phyloP scores from a whole-genome alignment of 2,797 vertebrate genomes.

The Notoglanidium macrostoma region DNA sequence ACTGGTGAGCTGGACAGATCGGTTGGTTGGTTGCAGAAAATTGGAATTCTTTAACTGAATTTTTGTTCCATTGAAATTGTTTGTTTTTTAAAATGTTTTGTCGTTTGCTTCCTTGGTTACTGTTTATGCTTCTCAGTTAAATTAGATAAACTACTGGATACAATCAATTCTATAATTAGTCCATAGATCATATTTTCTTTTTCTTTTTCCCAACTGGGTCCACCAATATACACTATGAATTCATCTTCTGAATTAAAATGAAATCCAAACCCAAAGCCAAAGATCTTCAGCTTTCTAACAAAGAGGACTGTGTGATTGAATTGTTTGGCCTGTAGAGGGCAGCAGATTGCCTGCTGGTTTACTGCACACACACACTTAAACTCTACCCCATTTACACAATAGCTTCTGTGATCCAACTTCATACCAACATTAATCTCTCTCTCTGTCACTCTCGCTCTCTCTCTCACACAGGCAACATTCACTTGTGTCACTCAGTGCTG shows the following conservation, averaged over 20 bases:
- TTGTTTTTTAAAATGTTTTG: neutral
- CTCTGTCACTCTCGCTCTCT: neutral
- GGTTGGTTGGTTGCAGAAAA: neutral
- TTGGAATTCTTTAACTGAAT: neutral
- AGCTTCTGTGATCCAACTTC: neutral
- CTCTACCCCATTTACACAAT: neutral
- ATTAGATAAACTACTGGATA: neutral
- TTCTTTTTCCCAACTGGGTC: neutral
- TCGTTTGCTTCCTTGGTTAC: neutral
- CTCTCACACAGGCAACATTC: neutral
- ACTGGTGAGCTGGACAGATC: neutral
- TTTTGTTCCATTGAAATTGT: neutral
- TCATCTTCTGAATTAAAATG: neutral
- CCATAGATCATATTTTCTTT: neutral
- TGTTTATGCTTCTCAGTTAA: neutral
- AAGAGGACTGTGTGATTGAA: neutral
- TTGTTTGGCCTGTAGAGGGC: conserved; percentile 34
- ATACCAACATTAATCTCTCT: neutral
- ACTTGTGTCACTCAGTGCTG: neutral
- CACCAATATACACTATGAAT: neutral
- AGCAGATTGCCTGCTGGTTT: conserved; percentile 28
- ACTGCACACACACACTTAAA: neutral
- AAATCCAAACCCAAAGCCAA: neutral
- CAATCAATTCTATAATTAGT: neutral
- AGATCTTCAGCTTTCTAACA: neutral